These are phyloP conservation scores for Calameuta idolon DNA, from an alignment of 2,888 invertebrate species.

Conservation along the genomic window DNA sequence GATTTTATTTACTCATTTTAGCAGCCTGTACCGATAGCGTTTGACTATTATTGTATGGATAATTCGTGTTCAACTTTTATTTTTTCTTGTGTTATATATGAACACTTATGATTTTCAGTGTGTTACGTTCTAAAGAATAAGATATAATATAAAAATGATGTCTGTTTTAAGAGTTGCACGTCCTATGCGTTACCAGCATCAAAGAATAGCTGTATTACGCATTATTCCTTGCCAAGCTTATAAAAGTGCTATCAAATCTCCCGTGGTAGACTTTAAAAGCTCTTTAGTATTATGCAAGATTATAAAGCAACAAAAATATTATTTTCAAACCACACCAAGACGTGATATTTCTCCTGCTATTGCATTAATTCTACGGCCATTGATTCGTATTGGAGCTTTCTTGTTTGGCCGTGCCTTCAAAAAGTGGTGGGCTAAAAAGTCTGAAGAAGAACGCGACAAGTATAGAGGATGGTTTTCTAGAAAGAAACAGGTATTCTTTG, in stretches of 20 bases:
- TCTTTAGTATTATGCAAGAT: neutral
- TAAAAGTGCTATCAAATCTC: neutral
- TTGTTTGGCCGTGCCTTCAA: conserved; percentile 61
- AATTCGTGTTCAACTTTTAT: too few relatives aligned
- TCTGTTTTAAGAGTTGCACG: conserved; percentile 18
- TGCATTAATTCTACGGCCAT: conserved; percentile 51
- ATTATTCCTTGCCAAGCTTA: conserved; percentile 13
- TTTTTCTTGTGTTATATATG: neutral
- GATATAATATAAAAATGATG: conserved; percentile 10
- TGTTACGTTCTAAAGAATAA: neutral
- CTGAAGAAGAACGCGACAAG: conserved; percentile 53
- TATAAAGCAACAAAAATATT: conserved; percentile 21
- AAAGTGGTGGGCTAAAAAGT: conserved; percentile 66
- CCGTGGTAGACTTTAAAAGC: neutral
- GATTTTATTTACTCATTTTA: conserved; percentile 43
- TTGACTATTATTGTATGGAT: conserved; percentile 16
- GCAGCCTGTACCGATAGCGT: conserved; percentile 45
- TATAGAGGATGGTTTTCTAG: conserved; percentile 43
- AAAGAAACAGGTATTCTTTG: conserved; percentile 28
- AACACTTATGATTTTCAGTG: neutral
- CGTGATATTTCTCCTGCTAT: conserved; percentile 50
- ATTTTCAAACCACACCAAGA: conserved; percentile 50
- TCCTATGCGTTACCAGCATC: neutral
- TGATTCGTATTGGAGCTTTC: conserved; percentile 57
- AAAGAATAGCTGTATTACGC: conserved; percentile 3